Conservation (phyloP, 2,797 vertebrate genomes). For the Halcyon leucocephala region DNA sequence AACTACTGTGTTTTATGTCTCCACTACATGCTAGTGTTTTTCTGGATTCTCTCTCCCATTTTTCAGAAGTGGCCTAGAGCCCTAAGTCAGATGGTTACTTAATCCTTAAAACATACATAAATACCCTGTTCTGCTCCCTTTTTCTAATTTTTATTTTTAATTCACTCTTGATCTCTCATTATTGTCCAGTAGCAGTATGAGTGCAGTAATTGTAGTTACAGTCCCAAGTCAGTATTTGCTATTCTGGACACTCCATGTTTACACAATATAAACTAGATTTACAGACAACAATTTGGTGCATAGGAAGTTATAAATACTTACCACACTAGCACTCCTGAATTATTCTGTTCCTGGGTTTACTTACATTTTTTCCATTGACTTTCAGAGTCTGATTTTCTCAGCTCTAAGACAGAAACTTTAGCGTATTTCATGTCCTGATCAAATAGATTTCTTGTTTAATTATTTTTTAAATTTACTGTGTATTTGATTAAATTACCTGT, state of each 20-base stretch:
- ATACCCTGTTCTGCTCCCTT: background rate
- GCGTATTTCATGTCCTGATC: conserved; percentile 28
- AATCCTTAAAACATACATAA: conserved; percentile 10
- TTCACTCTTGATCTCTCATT: background rate
- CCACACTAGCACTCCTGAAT: background rate
- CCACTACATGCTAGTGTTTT: conserved; percentile 5
- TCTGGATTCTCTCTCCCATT: background rate
- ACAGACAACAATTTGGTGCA: conserved; percentile 5
- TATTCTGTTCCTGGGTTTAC: background rate
- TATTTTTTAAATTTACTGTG: conserved; percentile 44
- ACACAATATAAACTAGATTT: conserved; percentile 37
- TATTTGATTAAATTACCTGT: conserved; percentile 56
- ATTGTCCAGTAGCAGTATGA: conserved; percentile 2
- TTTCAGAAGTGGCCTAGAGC: conserved; percentile 9
- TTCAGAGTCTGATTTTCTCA: background rate
- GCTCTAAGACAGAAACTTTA: background rate
- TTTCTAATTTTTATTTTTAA: background rate
- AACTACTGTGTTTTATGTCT: conserved; percentile 60
- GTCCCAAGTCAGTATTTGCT: conserved; percentile 14
- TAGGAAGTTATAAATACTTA: background rate
- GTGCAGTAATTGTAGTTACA: conserved; percentile 43
- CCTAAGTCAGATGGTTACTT: conserved; percentile 14
- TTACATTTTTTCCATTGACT: background rate
- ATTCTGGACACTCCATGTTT: conserved; percentile 42
- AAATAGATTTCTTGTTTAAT: conserved; percentile 23